These are phyloP conservation scores for Apogon hyalosoma DNA, from an alignment of 2,797 vertebrate genomes.

Conservation along the genomic window DNA sequence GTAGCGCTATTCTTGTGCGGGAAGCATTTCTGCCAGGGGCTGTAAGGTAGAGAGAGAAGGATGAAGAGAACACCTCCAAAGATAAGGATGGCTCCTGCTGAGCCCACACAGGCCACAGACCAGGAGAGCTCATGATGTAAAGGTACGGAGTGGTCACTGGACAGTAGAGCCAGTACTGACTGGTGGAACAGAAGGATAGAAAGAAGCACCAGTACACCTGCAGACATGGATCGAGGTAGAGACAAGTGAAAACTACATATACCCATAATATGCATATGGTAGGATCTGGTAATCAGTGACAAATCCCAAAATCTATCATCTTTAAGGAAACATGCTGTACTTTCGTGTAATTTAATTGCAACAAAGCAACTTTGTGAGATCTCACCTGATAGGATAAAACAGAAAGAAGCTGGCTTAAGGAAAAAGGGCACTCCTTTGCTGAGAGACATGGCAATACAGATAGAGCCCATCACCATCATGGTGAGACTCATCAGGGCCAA, in stretches of 20 bases:
- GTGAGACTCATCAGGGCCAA: conserved; percentile 87
- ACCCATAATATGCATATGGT: too few species aligned
- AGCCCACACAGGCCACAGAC: conserved; percentile 89
- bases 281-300: too few species aligned
- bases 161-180: conserved; percentile 85
- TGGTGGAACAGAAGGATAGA: conserved; percentile 90
- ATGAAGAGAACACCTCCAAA: conserved; percentile 87
- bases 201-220: conserved; percentile 89
- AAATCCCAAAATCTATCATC: not conserved
- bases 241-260: too few species aligned
- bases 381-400: conserved; percentile 90
- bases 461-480: conserved; percentile 89
- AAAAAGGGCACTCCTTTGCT: conserved; percentile 91
- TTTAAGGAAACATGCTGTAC: not conserved
- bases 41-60: conserved; percentile 84
- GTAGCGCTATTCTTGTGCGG: conserved; percentile 79
- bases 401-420: conserved; percentile 90
- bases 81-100: conserved; percentile 86
- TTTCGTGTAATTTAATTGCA: too few species aligned
- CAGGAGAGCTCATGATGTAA: conserved; percentile 90
- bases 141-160: conserved; percentile 81
- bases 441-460: conserved; percentile 91
- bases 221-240: conserved; percentile 3
- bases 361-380: not conserved
- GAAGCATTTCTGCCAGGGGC: conserved; percentile 84